These are phyloP conservation scores for Lathronympha strigana DNA, from an alignment of 2,888 invertebrate species.

Conservation along the genomic window DNA sequence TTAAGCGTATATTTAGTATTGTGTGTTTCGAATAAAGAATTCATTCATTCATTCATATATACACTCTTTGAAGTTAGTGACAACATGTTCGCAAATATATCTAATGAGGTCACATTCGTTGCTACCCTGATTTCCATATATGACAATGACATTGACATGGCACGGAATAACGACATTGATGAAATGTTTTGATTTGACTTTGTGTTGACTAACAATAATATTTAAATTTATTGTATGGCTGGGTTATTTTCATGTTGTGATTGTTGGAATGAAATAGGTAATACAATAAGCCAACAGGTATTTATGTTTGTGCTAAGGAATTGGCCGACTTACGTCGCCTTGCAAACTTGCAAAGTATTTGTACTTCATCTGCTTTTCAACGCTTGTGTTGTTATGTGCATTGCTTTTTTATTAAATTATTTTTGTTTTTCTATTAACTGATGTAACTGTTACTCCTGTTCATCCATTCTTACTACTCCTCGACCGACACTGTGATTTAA, in stretches of 20 bases:
- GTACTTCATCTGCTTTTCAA: neutral
- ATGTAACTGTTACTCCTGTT: no score
- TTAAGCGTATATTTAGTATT: no score
- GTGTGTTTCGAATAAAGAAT: no score
- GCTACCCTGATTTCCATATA: constrained; percentile 1
- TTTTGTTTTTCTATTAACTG: no score
- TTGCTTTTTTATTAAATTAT: neutral
- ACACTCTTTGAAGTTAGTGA: neutral
- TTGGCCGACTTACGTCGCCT: neutral
- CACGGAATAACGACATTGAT: constrained; percentile 8
- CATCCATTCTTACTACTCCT: no score
- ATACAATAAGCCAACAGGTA: neutral
- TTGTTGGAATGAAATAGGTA: constrained; percentile 49
- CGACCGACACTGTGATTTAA: no score
- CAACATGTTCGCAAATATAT: neutral
- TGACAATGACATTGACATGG: neutral
- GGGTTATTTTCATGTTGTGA: constrained; percentile 42
- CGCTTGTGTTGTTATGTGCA: neutral
- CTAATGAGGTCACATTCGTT: neutral
- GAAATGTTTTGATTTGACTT: neutral
- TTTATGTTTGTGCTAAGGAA: neutral
- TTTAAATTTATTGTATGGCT: constrained; percentile 7
- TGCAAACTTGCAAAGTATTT: neutral
- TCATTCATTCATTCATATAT: no score
- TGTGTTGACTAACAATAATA: neutral